Evolutionary conservation across 2,888 invertebrate genomes (phyloP), one percentile per base, ranked within the genome.

Genomic region (Aporophyla lueneburgensis): DNA sequence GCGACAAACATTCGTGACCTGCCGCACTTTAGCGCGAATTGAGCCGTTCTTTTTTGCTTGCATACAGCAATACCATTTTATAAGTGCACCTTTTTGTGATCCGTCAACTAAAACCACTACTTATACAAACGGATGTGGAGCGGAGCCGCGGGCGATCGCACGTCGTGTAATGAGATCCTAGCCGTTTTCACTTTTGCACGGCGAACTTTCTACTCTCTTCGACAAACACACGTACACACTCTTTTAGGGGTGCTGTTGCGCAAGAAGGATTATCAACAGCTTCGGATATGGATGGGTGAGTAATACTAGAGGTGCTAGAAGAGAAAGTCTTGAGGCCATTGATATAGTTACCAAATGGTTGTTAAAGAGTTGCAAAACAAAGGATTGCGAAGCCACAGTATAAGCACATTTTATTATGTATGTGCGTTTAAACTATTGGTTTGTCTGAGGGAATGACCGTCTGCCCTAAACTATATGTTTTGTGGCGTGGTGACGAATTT

Each of bases 141-240:
- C 86, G 77, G 4, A 77, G 86, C 86, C 84, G 81, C 77, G 71
- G 84, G 88, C 87, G 81, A 78, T 75, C 70, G 71, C 80, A 77
- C 80, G 73, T 79, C 67, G 76, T 76, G 51, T 78, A 87, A 86
- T 79, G 70, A 84, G 74, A 85, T 88, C 88, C 87, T 85, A 85
- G 82, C 16, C 71, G 83, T 81, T 88, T 88, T 88, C 88, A 88
- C 88, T 88, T 88, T 87, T 88, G 83, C 63, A 46, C 73, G n/a
- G 19, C 74, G 62, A 71, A 94, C 95, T 95, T 95, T 95, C 95
- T 95, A 94, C 91, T 88, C 89, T 91, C 90, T 90, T 89, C 85
- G 87, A 85, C 90, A 90, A 91, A 89, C 88, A 86, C 92, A 91
- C 92, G 93, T 91, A 88, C 66, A 74, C 49, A 74, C 68, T 46